These are phyloP conservation scores for Prenolepis imparis DNA, from an alignment of 2,888 invertebrate genomes.

Conservation along the genomic window DNA sequence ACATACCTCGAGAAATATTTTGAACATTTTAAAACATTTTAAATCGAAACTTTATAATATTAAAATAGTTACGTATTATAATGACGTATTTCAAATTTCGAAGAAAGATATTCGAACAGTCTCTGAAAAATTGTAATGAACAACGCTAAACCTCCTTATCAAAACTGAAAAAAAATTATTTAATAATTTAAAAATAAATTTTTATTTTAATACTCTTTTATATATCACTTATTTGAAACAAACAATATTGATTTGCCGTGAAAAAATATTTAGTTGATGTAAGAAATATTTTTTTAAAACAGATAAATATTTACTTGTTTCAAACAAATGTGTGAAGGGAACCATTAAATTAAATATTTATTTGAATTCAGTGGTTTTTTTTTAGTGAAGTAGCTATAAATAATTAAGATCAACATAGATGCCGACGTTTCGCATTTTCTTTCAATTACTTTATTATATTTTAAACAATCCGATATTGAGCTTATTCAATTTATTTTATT, in stretches of 20 bases:
- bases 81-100: background rate
- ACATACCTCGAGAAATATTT: background rate
- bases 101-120: background rate
- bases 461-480: background rate
- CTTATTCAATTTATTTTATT: conserved; percentile 6
- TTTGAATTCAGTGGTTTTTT: no score
- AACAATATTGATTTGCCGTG: no score
- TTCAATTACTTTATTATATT: background rate
- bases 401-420: background rate
- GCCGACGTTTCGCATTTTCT: background rate
- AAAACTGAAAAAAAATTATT: no score
- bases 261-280: no score
- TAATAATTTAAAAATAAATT: no score
- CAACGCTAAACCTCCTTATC: no score
- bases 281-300: no score
- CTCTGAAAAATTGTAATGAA: background rate
- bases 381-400: background rate
- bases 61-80: background rate
- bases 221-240: no score
- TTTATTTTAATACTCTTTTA: no score
- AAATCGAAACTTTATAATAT: background rate
- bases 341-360: no score
- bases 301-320: no score
- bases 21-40: background rate
- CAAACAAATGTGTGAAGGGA: no score